Evolutionary conservation across 2,113 vertebrate species (phyloP).

Genomic region (Heliornis fulica): DNA sequence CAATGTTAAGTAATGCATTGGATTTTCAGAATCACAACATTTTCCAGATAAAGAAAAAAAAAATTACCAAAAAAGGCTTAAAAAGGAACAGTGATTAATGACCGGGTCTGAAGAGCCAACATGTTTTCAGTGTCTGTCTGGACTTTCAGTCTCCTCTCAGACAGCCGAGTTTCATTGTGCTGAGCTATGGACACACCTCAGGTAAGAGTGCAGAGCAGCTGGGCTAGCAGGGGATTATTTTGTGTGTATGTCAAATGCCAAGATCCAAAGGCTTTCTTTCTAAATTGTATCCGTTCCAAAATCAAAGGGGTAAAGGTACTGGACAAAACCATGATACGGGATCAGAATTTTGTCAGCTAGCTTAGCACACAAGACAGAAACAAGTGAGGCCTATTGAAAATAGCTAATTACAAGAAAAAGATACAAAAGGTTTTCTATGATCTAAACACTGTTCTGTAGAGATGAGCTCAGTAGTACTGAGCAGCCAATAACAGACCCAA

Average conservation of each 20-base stretch:
- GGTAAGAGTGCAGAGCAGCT: not conserved
- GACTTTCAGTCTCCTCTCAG: not conserved
- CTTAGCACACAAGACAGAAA: not conserved
- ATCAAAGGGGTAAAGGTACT: not conserved
- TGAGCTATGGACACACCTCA: not conserved
- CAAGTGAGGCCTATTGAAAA: not conserved
- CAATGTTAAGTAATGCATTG: not conserved
- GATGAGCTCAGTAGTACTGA: not conserved
- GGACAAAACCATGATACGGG: not conserved
- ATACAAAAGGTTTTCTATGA: not conserved
- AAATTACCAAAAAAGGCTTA: not conserved
- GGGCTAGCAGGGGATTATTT: not conserved
- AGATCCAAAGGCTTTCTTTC: not conserved
- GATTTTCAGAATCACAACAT: not conserved
- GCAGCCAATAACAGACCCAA: not conserved
- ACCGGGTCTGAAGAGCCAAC: not conserved
- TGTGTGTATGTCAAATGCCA: not conserved
- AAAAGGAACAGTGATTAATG: not conserved
- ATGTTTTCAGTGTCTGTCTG: not conserved
- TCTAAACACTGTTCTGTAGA: not conserved
- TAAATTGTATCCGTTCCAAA: not conserved
- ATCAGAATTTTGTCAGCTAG: not conserved
- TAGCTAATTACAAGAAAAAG: not conserved
- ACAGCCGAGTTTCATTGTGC: accelerated
- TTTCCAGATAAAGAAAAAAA: not conserved